Conservation (phyloP, 2,797 vertebrate genomes). For the Schizothorax lantsangensis region DNA sequence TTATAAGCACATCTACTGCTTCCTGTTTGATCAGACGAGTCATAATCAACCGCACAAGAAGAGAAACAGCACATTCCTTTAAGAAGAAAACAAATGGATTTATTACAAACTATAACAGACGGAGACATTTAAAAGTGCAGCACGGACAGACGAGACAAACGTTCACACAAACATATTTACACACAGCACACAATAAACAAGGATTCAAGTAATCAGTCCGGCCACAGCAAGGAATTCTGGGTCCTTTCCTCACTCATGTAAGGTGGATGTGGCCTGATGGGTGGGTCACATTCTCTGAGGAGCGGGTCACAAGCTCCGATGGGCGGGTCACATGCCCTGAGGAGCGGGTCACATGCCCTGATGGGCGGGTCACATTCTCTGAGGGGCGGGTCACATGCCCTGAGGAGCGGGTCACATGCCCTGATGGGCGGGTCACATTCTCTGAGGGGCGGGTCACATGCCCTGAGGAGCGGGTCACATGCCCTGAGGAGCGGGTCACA, state of each 20-base stretch:
- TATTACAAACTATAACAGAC: not conserved
- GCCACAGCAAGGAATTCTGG: not conserved
- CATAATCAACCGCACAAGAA: not conserved
- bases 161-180: constrained; percentile 2
- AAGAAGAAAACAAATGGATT: not conserved
- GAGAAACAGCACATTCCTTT: not conserved
- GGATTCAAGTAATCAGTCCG: not conserved
- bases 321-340: no score
- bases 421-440: no score
- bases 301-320: no score
- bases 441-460: no score
- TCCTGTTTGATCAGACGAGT: not conserved
- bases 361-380: no score
- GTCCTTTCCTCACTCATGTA: not conserved
- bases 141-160: not conserved
- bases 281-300: no score
- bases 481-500: not conserved
- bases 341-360: not conserved
- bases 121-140: constrained; percentile 1
- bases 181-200: not conserved
- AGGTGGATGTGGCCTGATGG: not conserved
- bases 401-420: no score
- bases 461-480: no score
- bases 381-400: not conserved
- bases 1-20: not conserved